Evolutionary conservation across 2,113 vertebrate species (phyloP).

Genomic region (Xenotilapia leptura): DNA sequence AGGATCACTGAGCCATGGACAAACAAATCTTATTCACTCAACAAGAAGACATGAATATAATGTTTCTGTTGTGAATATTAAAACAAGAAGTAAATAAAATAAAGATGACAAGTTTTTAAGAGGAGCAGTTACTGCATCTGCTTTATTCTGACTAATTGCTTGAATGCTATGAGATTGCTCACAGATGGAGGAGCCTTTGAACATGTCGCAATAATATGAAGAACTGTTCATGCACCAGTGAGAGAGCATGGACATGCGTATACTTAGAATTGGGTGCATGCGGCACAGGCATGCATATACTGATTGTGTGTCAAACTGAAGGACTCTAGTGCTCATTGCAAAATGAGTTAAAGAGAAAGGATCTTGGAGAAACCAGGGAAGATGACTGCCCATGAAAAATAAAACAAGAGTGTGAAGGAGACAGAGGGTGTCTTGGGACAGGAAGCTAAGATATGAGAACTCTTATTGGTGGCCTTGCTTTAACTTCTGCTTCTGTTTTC

Average conservation of each 20-base stretch:
- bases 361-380: neutral
- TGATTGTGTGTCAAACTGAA: constrained; percentile 17
- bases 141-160: constrained; percentile 36
- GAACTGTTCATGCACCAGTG: neutral
- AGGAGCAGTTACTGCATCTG: neutral
- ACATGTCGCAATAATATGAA: constrained; percentile 9
- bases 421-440: constrained; percentile 24
- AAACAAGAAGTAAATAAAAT: constrained; percentile 23
- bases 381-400: constrained; percentile 17
- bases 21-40: constrained; percentile 10
- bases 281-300: neutral
- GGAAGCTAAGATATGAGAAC: constrained; percentile 19
- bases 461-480: constrained; percentile 20
- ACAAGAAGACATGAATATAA: neutral
- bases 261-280: neutral
- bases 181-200: constrained; percentile 8
- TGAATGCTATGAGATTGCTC: neutral
- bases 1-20: neutral
- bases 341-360: constrained; percentile 15
- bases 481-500: constrained; percentile 6
- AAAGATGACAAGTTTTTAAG: constrained; percentile 28
- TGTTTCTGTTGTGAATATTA: constrained; percentile 21
- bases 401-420: neutral
- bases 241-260: neutral
- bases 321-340: constrained; percentile 5